Conservation (phyloP, 2,888 invertebrate species). For the Aphidoletes aphidimyza region DNA sequence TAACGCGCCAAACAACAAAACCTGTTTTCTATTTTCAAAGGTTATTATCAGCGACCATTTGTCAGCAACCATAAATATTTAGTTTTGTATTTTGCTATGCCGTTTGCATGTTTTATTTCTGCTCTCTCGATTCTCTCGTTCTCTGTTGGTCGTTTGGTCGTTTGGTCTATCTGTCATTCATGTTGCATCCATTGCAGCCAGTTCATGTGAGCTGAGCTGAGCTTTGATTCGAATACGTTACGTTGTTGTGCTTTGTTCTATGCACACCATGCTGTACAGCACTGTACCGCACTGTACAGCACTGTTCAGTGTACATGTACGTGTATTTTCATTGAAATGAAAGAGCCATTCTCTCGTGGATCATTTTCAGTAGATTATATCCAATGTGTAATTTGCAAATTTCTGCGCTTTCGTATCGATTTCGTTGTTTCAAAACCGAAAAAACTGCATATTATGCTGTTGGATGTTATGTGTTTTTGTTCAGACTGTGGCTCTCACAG, state of each 20-base stretch:
- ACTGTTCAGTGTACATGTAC: too few relatives aligned
- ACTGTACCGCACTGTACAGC: too few relatives aligned
- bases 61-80: constrained; percentile 43
- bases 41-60: constrained; percentile 43
- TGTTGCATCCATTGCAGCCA: too few relatives aligned
- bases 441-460: too few relatives aligned
- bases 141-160: too few relatives aligned
- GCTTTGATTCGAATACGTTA: too few relatives aligned
- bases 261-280: too few relatives aligned
- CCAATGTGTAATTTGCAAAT: neutral
- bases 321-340: too few relatives aligned
- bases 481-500: neutral
- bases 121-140: neutral
- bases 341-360: neutral
- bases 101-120: neutral
- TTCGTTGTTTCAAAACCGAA: neutral
- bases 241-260: too few relatives aligned
- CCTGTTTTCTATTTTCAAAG: constrained; percentile 47
- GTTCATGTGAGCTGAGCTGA: too few relatives aligned
- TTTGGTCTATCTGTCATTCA: neutral
- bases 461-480: too few relatives aligned
- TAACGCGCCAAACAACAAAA: constrained; percentile 25
- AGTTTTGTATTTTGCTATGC: constrained; percentile 20
- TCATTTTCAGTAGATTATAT: constrained; percentile 22
- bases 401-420: constrained; percentile 22